Evolutionary conservation across 1,140 invertebrate species (phyloP).

Genomic region (Homarus americanus): DNA sequence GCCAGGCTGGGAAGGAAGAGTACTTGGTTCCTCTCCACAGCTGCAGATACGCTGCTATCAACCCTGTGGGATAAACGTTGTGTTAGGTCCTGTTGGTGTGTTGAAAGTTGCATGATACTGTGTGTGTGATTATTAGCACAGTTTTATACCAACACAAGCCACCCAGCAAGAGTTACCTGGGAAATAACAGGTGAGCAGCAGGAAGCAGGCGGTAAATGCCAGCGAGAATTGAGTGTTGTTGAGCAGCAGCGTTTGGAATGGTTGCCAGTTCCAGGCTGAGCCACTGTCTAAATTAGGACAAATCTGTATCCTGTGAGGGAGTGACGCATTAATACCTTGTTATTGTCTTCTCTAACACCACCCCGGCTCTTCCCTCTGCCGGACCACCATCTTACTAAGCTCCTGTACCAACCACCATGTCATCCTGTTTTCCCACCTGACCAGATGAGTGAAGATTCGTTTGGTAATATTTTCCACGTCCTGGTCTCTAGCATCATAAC

Average conservation of each 20-base stretch:
- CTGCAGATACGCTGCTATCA: conserved; percentile 52
- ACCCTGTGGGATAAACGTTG: background rate
- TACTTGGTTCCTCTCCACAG: conserved; percentile 61
- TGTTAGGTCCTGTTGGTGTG: background rate
- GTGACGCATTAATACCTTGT: background rate
- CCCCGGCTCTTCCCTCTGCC: no score
- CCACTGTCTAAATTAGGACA: conserved; percentile 19
- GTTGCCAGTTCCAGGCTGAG: conserved; percentile 1
- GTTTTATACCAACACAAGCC: background rate
- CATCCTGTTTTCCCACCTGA: no score
- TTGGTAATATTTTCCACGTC: no score
- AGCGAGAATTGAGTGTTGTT: conserved; percentile 28
- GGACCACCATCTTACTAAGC: no score
- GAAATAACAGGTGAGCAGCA: conserved; percentile 25
- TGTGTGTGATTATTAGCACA: background rate
- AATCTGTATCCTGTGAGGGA: conserved; percentile 17
- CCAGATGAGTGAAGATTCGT: no score
- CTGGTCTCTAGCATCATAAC: no score
- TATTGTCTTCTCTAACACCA: no score
- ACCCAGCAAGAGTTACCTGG: conserved; percentile 1
- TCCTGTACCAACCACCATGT: no score
- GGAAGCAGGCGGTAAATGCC: conserved; percentile 4
- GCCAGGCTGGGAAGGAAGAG: conserved; percentile 61
- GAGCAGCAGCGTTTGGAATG: background rate
- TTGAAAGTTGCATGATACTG: background rate